Evolutionary conservation across 2,797 vertebrate species (phyloP).

Genomic region (Sarcoramphus papa): DNA sequence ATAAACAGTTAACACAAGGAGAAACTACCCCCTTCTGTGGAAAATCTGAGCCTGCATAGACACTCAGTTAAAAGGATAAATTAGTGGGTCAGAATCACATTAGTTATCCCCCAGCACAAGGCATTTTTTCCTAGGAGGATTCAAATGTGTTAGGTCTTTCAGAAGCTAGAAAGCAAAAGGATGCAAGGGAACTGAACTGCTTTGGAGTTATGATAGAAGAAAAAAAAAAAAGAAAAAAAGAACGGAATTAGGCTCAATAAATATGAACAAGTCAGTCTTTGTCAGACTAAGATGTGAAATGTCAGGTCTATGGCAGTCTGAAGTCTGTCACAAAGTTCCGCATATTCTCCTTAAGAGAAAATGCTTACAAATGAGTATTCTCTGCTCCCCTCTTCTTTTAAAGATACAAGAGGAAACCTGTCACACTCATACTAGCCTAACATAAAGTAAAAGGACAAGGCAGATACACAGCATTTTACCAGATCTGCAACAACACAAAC

Average conservation of each 20-base stretch:
- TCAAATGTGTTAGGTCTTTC: neutral
- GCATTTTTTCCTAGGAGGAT: neutral
- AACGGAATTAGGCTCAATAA: neutral
- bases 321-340: neutral
- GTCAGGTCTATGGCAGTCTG: neutral
- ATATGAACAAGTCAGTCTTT: neutral
- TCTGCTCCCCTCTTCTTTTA: neutral
- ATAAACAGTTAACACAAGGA: neutral
- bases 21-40: neutral
- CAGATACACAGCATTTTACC: neutral
- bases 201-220: neutral
- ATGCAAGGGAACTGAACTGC: neutral
- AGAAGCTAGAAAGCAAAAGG: neutral
- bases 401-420: neutral
- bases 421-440: neutral
- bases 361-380: neutral
- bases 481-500: neutral
- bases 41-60: neutral
- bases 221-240: neutral
- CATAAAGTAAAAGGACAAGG: neutral
- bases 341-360: neutral
- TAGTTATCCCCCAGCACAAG: neutral
- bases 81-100: neutral
- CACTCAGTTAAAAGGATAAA: neutral
- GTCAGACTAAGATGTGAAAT: neutral